These are phyloP conservation scores for Pseudoatta argentina DNA, from an alignment of 1,140 invertebrate species.

Conservation along the genomic window DNA sequence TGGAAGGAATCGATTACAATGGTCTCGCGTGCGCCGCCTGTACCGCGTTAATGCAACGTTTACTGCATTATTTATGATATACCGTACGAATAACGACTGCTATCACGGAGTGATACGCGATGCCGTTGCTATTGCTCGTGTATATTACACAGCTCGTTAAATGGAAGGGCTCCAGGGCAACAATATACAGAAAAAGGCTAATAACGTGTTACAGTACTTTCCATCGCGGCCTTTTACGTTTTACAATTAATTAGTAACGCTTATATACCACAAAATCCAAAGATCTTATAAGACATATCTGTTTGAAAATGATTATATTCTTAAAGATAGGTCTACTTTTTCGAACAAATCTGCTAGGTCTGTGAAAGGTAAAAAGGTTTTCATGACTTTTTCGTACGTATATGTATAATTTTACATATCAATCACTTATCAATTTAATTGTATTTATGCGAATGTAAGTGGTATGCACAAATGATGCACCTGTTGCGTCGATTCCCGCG, in stretches of 20 bases:
- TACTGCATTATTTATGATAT: constrained; percentile 46
- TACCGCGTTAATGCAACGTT: constrained; percentile 36
- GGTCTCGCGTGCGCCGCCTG: constrained; percentile 31
- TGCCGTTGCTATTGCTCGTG: constrained; percentile 13
- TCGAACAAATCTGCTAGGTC: too few species aligned
- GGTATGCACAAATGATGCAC: neutral
- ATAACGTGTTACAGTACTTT: constrained; percentile 9
- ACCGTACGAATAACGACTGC: constrained; percentile 32
- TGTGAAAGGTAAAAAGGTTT: neutral
- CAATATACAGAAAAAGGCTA: neutral
- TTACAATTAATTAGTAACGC: constrained; percentile 12
- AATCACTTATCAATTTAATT: neutral
- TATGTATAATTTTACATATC: neutral
- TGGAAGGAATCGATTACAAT: constrained; percentile 49
- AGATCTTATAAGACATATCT: neutral
- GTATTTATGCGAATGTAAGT: neutral
- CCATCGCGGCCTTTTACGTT: neutral
- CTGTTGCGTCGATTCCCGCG: neutral
- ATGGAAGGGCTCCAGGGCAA: constrained; percentile 19
- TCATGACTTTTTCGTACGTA: neutral
- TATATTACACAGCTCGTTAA: constrained; percentile 23
- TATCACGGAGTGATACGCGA: constrained; percentile 11
- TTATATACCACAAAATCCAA: neutral
- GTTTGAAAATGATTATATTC: neutral
- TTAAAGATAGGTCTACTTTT: neutral